Evolutionary conservation across 1,140 invertebrate species (phyloP).

Genomic region (Sipha flava): DNA sequence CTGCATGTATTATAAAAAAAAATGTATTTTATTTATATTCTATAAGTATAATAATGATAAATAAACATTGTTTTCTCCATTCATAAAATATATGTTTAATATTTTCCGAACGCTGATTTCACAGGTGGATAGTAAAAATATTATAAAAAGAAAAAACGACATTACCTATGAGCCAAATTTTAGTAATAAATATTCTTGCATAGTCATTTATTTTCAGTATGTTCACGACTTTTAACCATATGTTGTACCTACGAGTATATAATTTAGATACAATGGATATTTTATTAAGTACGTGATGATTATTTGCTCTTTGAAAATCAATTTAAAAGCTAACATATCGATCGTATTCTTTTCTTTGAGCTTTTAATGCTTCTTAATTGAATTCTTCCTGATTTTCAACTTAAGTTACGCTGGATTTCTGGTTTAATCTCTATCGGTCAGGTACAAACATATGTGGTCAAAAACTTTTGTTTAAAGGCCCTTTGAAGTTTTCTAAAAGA

Average conservation of each 20-base stretch:
- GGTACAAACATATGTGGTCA: not conserved
- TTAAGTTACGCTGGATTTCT: not conserved
- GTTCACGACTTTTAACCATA: no score
- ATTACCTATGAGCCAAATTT: no score
- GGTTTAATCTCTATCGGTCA: not conserved
- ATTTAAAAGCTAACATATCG: not conserved
- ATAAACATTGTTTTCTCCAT: no score
- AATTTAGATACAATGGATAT: not conserved
- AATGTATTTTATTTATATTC: no score
- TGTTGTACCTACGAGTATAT: not conserved
- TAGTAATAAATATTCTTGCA: no score
- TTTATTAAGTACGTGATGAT: not conserved
- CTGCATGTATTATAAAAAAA: no score
- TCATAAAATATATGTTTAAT: no score
- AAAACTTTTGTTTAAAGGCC: not conserved
- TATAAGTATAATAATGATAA: no score
- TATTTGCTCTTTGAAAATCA: not conserved
- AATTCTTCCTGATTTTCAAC: not conserved
- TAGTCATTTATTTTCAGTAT: no score
- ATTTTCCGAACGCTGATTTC: no score
- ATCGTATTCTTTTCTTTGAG: not conserved
- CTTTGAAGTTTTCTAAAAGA: not conserved
- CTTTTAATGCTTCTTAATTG: constrained; percentile 22
- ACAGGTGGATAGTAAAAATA: no score
- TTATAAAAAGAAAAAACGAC: no score